phyloP scores from a whole-genome alignment of 2,113 vertebrate genomes.

The Cyanoramphus novaezelandiae region DNA sequence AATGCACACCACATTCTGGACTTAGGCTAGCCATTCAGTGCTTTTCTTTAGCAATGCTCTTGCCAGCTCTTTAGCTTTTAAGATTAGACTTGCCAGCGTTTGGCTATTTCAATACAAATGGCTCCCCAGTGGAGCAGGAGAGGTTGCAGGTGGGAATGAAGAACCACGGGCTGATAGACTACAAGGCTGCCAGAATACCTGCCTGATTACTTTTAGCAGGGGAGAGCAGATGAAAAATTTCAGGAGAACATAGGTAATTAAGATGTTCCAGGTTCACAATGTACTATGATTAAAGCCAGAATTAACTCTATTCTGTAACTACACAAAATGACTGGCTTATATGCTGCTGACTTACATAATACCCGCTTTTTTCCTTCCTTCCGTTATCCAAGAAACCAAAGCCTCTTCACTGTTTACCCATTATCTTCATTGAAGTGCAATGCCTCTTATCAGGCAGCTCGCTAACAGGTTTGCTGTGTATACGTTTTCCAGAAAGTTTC shows the following conservation, averaged over 20 bases:
- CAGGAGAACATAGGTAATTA: background rate
- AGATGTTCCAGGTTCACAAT: background rate
- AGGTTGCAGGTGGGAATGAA: background rate
- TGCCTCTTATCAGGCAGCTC: background rate
- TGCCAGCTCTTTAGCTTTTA: background rate
- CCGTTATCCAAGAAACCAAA: background rate
- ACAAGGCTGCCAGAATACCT: background rate
- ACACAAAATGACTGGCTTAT: background rate
- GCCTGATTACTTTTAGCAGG: background rate
- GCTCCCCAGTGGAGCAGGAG: rapidly evolving
- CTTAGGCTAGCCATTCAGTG: background rate
- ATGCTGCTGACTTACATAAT: background rate
- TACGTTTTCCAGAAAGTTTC: conserved; percentile 16
- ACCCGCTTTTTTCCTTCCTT: background rate
- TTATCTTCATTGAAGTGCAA: background rate
- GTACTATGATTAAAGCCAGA: background rate
- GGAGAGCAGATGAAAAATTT: background rate
- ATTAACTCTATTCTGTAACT: background rate
- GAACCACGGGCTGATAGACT: background rate
- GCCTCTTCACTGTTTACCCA: background rate
- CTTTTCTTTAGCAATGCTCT: background rate
- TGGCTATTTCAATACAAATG: background rate
- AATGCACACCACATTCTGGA: background rate
- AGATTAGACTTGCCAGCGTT: background rate
- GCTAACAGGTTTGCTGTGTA: background rate